phyloP scores from a whole-genome alignment of 2,113 vertebrate genomes.

The Grallaria varia region DNA sequence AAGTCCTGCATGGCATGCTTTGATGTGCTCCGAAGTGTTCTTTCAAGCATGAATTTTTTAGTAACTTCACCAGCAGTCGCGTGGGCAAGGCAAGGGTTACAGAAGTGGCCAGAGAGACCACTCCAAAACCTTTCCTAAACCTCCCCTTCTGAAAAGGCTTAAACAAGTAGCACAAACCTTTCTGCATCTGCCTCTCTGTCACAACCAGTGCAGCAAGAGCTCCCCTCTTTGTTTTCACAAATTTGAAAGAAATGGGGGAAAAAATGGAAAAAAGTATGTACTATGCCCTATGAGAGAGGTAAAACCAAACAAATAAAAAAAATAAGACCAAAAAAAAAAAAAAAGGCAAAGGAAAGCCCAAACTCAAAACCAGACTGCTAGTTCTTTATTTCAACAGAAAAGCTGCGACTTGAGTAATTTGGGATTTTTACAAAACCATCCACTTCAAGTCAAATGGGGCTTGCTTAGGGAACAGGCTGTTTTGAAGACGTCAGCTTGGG shows the following conservation, averaged over 20 bases:
- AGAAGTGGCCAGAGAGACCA: not conserved
- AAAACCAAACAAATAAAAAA: not conserved
- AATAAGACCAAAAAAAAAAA: not conserved
- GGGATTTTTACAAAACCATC: not conserved
- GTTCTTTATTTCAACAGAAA: not conserved
- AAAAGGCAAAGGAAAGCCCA: too few species aligned
- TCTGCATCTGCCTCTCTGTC: not conserved
- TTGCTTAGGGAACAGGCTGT: not conserved
- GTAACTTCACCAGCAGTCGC: rapidly evolving
- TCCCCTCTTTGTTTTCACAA: not conserved
- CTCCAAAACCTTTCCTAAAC: not conserved
- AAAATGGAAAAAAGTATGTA: not conserved
- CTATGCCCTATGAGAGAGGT: not conserved
- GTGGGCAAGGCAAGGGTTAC: not conserved
- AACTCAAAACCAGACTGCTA: not conserved
- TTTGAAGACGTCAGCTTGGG: not conserved
- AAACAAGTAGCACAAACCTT: not conserved
- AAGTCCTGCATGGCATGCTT: not conserved
- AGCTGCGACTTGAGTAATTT: not conserved
- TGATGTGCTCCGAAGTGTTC: not conserved
- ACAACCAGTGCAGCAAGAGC: not conserved
- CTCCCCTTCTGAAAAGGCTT: not conserved
- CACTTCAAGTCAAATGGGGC: not conserved
- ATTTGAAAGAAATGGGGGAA: not conserved
- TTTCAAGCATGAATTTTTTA: not conserved